phyloP scores from a whole-genome alignment of 2,888 invertebrate genomes.

The Tetramorium bicarinatum region DNA sequence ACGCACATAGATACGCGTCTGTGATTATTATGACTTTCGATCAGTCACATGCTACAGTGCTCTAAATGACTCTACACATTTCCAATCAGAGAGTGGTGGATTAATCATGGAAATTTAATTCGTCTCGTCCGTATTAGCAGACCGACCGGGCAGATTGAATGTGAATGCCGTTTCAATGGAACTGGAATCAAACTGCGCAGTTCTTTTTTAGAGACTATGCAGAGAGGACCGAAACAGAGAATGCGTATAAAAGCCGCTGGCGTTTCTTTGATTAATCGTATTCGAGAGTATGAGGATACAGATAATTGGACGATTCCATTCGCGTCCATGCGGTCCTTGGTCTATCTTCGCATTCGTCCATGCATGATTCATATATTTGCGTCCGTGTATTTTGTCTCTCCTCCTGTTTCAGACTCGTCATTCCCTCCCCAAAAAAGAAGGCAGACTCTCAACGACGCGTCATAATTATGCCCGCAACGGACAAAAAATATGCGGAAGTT shows the following conservation, averaged over 20 bases:
- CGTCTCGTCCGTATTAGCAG: slow-evolving; percentile 42
- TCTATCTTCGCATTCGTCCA: slow-evolving; percentile 59
- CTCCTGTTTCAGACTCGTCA: slow-evolving; percentile 20
- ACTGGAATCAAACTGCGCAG: slow-evolving; percentile 68
- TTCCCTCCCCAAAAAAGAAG: not conserved
- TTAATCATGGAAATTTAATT: slow-evolving; percentile 60
- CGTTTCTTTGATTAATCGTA: slow-evolving; percentile 78
- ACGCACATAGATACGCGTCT: not conserved
- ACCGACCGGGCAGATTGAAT: slow-evolving; percentile 39
- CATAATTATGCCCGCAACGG: slow-evolving; percentile 57
- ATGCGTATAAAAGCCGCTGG: slow-evolving; percentile 50
- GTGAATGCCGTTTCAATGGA: slow-evolving; percentile 54
- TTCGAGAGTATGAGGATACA: slow-evolving; percentile 62
- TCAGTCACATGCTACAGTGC: slow-evolving; percentile 42
- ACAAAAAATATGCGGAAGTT: slow-evolving; percentile 37
- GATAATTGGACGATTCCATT: slow-evolving; percentile 77
- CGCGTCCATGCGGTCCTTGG: slow-evolving; percentile 60
- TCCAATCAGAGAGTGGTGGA: slow-evolving; percentile 44
- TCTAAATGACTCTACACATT: slow-evolving; percentile 54
- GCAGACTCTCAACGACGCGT: slow-evolving; percentile 41
- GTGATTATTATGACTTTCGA: slow-evolving; percentile 54
- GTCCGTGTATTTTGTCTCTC: slow-evolving; percentile 33
- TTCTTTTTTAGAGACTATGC: slow-evolving; percentile 61
- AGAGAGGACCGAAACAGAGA: slow-evolving; percentile 60
- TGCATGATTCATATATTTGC: slow-evolving; percentile 64